Evolutionary conservation across 2,888 invertebrate genomes (phyloP).

Genomic region (Tenthredo amoena): DNA sequence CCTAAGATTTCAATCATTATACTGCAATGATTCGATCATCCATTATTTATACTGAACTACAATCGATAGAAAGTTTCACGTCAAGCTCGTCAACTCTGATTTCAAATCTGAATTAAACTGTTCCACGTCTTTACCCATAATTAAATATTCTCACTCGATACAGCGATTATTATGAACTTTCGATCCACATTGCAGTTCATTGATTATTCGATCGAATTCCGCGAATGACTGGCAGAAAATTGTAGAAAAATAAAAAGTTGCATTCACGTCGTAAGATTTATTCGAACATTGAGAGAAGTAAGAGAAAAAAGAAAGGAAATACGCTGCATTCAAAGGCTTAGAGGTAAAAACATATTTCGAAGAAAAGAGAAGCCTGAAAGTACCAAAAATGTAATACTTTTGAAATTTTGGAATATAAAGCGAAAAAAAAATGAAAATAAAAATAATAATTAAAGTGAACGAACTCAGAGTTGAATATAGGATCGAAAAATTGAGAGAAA

Average conservation of each 20-base stretch:
- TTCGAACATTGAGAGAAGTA: not conserved
- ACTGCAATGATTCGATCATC: not conserved
- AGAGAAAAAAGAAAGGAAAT: not conserved
- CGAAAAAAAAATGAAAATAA: not conserved
- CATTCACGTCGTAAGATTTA: not conserved
- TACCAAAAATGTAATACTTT: no score
- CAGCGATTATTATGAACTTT: not conserved
- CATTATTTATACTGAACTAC: not conserved
- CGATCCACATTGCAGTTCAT: not conserved
- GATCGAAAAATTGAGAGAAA: not conserved
- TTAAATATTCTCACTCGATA: not conserved
- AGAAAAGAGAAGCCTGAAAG: no score
- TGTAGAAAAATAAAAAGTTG: not conserved
- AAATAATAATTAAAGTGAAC: not conserved
- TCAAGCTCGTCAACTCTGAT: not conserved
- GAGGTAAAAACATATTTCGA: no score
- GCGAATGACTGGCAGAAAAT: not conserved
- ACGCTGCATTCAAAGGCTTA: no score
- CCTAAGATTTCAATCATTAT: not conserved
- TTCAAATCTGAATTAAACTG: not conserved
- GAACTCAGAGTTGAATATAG: not conserved
- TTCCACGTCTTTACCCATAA: not conserved
- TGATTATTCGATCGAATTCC: not conserved
- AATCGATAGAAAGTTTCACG: slow-evolving; percentile 5
- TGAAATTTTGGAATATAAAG: no score